Evolutionary conservation across 2,797 vertebrate genomes (phyloP).

Genomic region (Masticophis lateralis): DNA sequence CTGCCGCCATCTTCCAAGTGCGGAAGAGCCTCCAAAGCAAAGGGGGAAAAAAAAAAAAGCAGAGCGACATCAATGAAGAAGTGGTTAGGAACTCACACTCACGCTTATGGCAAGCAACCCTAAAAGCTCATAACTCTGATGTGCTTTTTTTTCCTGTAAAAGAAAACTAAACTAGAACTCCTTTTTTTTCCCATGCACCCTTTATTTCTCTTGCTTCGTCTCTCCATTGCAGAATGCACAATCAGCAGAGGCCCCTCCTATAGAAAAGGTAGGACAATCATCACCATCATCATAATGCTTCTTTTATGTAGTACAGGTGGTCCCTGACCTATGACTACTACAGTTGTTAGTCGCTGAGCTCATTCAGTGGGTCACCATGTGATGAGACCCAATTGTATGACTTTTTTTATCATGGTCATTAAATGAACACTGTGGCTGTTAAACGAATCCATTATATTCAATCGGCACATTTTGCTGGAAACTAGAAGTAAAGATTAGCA

Average conservation of each 20-base stretch:
- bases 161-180: too few relatives aligned
- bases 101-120: background rate
- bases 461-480: background rate
- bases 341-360: background rate
- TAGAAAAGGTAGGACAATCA: conserved; percentile 67
- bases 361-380: background rate
- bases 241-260: conserved; percentile 60
- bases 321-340: background rate
- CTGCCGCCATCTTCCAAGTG: background rate
- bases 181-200: background rate
- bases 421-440: background rate
- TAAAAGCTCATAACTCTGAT: background rate
- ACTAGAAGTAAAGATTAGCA: background rate
- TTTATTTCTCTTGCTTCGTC: background rate
- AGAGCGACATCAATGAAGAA: background rate
- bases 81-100: background rate
- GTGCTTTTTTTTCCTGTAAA: background rate
- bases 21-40: background rate
- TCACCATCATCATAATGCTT: background rate
- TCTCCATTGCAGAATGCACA: conserved; percentile 65
- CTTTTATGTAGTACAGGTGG: background rate
- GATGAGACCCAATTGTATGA: background rate
- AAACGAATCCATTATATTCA: background rate
- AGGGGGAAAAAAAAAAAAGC: background rate
- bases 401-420: background rate